These are phyloP conservation scores for Prionailurus bengalensis DNA, from an alignment of 2,113 vertebrate species.

Conservation along the genomic window DNA sequence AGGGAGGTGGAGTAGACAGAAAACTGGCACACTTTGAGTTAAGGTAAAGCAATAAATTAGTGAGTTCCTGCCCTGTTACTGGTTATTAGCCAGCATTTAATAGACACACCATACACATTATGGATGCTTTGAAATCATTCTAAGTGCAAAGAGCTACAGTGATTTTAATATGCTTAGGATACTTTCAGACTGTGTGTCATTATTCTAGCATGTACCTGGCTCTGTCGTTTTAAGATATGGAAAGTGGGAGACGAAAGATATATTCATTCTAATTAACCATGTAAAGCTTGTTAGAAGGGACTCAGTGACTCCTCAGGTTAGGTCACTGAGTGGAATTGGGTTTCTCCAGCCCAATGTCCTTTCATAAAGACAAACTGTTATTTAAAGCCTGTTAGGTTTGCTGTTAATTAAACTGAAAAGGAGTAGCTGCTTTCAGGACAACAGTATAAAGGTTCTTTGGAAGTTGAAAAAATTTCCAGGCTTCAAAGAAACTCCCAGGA, in stretches of 20 bases:
- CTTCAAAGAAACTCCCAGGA: constrained; percentile 49
- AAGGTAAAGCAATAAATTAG: neutral
- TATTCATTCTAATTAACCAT: constrained; percentile 55
- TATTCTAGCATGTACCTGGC: neutral
- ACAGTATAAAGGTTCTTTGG: neutral
- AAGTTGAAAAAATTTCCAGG: constrained; percentile 21
- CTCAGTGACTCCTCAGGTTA: constrained; percentile 32
- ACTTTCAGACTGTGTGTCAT: neutral
- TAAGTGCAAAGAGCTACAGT: neutral
- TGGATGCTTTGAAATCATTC: constrained; percentile 17
- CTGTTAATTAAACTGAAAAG: constrained; percentile 68
- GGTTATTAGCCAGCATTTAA: neutral
- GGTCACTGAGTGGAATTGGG: constrained; percentile 43
- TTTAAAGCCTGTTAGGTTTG: constrained; percentile 31
- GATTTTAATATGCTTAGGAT: neutral
- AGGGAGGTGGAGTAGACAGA: neutral
- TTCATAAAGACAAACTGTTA: constrained; percentile 63
- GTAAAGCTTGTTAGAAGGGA: constrained; percentile 6
- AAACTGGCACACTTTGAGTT: neutral
- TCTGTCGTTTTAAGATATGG: constrained; percentile 48
- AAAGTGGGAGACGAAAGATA: constrained; percentile 26
- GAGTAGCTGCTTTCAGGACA: constrained; percentile 1
- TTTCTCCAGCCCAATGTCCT: constrained; percentile 33
- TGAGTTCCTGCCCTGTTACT: neutral
- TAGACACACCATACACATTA: neutral